Evolutionary conservation across 2,113 vertebrate species (phyloP), one percentile per base, ranked within the genome.

Genomic region (Dascyllus trimaculatus): DNA sequence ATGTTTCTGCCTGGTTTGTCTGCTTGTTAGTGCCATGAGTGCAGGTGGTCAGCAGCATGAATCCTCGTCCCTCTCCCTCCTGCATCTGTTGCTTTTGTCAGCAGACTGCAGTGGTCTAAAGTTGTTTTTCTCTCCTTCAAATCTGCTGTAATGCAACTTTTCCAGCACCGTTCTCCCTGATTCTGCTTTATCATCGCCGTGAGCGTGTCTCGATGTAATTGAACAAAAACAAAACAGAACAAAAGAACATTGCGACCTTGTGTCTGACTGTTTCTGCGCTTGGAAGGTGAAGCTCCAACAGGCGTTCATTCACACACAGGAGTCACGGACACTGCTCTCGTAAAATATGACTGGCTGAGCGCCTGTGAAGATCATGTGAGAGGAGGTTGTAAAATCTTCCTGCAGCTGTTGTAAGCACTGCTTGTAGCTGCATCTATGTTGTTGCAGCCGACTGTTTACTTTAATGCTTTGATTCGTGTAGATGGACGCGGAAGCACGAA

Each of bases 31-130:
- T 46, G 71, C 60, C 60, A 71, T 66, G 13, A 4, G 48, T 71
- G 65, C 81, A 71, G 71, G 65, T 75, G 71, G 76, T 26, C 46
- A 40, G n/a, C 76, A 75, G 71, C 76, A 71, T 75, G 75, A 21
- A 48, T 79, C 71, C 58, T 74, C n/a, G 11, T 71, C 59, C 53
- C 58, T 13, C 14, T 15, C 40, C 2, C 13, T 43, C 40, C 14
- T 4, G 40, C 13, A 13, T 43, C 40, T 43, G 40, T 15, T 43
- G 40, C 40, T 15, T 15, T 14, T 4, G 13, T 43, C 40, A 14
- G 11, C 40, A 15, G 13, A 1, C 40, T 40, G 8, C 38, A 40
- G 4, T 10, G 38, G 13, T 3, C 40, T 15, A 14, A 14, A 43
- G 40, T 43, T 43, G 14, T 2, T 4, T 43, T 5, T 43, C 40